These are phyloP conservation scores for Xerus inauris DNA, from an alignment of 2,113 vertebrate species.

Conservation along the genomic window DNA sequence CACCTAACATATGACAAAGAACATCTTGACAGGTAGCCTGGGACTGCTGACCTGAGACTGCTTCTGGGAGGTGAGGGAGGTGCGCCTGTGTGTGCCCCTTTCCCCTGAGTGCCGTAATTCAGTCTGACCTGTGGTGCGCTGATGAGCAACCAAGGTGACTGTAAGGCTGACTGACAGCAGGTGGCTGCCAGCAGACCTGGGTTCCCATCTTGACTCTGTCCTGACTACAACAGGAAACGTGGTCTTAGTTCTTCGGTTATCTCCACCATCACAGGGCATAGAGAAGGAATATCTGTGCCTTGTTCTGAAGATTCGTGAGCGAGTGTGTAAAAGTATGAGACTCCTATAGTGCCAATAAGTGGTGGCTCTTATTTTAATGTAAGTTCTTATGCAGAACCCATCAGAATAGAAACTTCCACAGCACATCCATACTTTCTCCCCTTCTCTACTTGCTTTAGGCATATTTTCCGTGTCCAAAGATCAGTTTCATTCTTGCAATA, in stretches of 20 bases:
- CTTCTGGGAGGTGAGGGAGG: background rate
- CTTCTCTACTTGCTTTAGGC: background rate
- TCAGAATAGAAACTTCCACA: background rate
- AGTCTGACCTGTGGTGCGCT: background rate
- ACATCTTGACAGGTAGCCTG: background rate
- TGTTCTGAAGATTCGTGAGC: background rate
- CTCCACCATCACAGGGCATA: background rate
- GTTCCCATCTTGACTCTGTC: background rate
- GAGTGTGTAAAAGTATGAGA: background rate
- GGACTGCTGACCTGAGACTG: background rate
- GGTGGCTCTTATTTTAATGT: background rate
- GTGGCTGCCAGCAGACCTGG: background rate
- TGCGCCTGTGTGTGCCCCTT: background rate
- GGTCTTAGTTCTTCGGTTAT: background rate
- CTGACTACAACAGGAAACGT: background rate
- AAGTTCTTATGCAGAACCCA: background rate
- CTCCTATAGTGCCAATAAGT: background rate
- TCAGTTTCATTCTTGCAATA: background rate
- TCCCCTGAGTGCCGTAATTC: background rate
- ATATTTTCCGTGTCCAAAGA: slow-evolving; percentile 1
- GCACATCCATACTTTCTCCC: background rate
- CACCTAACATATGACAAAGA: background rate
- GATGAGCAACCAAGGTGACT: background rate
- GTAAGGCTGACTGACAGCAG: background rate
- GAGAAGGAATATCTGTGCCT: no score